phyloP scores from a whole-genome alignment of 1,140 invertebrate genomes.

The Orius insidiosus region DNA sequence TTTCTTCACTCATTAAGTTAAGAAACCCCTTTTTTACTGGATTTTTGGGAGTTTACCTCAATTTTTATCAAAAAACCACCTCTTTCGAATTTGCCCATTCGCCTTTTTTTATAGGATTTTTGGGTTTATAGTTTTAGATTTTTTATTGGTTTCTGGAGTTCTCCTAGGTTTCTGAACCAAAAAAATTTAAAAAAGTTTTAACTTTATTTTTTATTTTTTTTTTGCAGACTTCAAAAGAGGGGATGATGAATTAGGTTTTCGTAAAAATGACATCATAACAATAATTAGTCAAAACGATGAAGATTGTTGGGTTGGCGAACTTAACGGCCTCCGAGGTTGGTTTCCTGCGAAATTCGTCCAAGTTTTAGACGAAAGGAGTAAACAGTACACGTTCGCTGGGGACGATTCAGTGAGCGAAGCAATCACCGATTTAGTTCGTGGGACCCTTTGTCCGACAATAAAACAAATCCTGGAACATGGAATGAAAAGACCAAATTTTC shows the following conservation, averaged over 20 bases:
- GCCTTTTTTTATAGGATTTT: too few relatives aligned
- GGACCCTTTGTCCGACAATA: constrained; percentile 80
- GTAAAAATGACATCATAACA: constrained; percentile 96
- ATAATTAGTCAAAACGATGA: constrained; percentile 97
- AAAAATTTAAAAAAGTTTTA: too few relatives aligned
- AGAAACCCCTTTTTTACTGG: too few relatives aligned
- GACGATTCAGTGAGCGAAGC: constrained; percentile 93
- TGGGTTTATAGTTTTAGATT: too few relatives aligned
- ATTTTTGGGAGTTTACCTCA: too few relatives aligned
- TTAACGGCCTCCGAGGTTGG: constrained; percentile 95
- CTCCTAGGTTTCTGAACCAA: too few relatives aligned
- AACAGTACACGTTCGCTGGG: constrained; percentile 87
- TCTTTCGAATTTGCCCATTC: too few relatives aligned
- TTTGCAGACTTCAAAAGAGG: constrained; percentile 90
- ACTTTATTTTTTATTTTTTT: too few relatives aligned
- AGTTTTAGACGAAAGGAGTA: constrained; percentile 91
- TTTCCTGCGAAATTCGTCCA: constrained; percentile 98
- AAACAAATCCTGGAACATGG: constrained; percentile 94
- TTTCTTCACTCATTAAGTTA: too few relatives aligned
- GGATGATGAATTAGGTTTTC: constrained; percentile 94
- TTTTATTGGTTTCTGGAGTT: too few relatives aligned
- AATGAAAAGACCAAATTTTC: constrained; percentile 71
- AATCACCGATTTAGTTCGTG: constrained; percentile 89
- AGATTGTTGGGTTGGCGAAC: constrained; percentile 98
- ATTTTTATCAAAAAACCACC: too few relatives aligned